phyloP scores from a whole-genome alignment of 2,888 invertebrate genomes.

The Steinernema carpocapsae region DNA sequence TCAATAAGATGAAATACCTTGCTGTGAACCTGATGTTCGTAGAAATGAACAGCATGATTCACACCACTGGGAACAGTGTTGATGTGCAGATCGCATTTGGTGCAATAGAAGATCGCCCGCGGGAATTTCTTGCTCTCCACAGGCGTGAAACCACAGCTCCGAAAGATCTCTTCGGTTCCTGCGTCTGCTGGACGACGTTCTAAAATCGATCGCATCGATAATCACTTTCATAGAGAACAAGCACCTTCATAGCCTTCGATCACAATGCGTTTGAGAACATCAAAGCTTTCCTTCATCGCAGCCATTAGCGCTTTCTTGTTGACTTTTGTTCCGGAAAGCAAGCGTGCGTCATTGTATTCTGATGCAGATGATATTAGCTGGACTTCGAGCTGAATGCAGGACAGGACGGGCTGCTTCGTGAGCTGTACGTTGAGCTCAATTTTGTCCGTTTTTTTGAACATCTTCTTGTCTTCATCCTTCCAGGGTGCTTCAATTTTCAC shows the following conservation, averaged over 20 bases:
- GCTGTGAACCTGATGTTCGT: no score
- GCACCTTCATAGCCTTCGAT: not conserved
- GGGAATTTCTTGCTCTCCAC: not conserved
- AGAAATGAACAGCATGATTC: not conserved
- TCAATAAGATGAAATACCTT: no score
- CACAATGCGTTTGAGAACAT: not conserved
- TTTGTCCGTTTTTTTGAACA: not conserved
- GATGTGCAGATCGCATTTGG: not conserved
- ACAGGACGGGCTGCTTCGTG: not conserved
- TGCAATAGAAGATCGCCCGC: not conserved
- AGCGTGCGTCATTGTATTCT: no score
- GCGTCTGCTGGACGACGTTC: not conserved
- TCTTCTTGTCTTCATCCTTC: not conserved
- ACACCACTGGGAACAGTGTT: not conserved
- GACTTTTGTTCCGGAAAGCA: not conserved
- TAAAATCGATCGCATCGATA: not conserved
- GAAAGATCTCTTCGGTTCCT: not conserved
- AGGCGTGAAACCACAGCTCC: not conserved
- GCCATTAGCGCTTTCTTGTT: not conserved
- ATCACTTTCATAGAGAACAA: not conserved
- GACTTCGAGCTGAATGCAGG: conserved; percentile 1
- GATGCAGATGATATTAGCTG: not conserved
- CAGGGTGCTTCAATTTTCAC: not conserved
- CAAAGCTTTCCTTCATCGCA: not conserved
- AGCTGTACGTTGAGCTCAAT: not conserved